Conservation (phyloP, 2,113 vertebrate species). For the Hippocampus zosterae region DNA sequence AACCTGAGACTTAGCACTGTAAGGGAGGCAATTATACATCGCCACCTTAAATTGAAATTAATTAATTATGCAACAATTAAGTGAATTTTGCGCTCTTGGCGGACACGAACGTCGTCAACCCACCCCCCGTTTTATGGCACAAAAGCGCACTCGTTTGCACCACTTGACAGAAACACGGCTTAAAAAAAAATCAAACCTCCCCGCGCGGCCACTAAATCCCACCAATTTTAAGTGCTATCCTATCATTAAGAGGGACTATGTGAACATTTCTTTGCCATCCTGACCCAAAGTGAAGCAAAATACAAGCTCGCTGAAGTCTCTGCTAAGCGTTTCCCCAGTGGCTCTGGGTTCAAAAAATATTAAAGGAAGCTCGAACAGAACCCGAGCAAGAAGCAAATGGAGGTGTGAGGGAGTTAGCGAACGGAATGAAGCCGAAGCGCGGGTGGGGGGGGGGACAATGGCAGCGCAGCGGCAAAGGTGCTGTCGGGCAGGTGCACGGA, state of each 20-base stretch:
- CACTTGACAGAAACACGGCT: not conserved
- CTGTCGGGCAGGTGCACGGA: slow-evolving; percentile 18
- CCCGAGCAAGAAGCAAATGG: slow-evolving; percentile 30
- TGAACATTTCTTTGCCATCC: slow-evolving; percentile 45
- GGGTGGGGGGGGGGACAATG: slow-evolving; percentile 13
- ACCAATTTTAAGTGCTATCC: slow-evolving; percentile 13
- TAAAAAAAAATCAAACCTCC: not conserved
- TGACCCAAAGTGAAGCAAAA: slow-evolving; percentile 37
- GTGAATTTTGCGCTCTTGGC: no score
- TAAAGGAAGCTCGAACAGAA: slow-evolving; percentile 48
- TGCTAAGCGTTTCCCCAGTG: slow-evolving; percentile 25
- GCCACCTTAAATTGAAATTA: no score
- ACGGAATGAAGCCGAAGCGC: slow-evolving; percentile 27
- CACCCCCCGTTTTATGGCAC: no score
- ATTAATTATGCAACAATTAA: no score
- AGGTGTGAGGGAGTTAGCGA: slow-evolving; percentile 29
- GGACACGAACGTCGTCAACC: no score
- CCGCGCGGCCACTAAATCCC: slow-evolving; percentile 6
- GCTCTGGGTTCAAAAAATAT: slow-evolving; percentile 50
- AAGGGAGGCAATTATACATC: no score
- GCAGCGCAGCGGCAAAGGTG: slow-evolving; percentile 7
- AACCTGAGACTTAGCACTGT: no score
- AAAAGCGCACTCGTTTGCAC: not conserved
- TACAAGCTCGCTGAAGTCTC: slow-evolving; percentile 18
- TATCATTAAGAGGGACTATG: slow-evolving; percentile 29